Conservation (phyloP, 2,797 vertebrate species). For the Urocyon cinereoargenteus region DNA sequence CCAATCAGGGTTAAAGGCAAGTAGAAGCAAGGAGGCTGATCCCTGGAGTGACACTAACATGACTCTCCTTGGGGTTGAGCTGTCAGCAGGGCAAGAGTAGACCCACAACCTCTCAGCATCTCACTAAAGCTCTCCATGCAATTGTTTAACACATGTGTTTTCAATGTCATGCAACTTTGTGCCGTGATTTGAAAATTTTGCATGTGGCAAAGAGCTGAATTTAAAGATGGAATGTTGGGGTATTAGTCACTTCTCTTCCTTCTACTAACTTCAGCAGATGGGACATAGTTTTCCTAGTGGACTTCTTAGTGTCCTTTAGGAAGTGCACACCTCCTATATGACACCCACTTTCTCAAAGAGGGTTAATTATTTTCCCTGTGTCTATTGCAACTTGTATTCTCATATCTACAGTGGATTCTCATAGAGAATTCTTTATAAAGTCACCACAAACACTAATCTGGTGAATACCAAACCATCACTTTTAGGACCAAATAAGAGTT, state of each 20-base stretch:
- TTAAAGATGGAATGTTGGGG: not conserved
- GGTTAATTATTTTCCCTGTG: not conserved
- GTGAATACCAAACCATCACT: not conserved
- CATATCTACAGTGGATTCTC: not conserved
- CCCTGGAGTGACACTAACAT: not conserved
- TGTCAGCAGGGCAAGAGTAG: not conserved
- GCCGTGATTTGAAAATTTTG: conserved; percentile 28
- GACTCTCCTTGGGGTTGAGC: not conserved
- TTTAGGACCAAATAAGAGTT: not conserved
- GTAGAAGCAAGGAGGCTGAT: not conserved
- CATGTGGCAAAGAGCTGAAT: not conserved
- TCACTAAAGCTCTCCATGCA: not conserved
- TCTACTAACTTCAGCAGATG: not conserved
- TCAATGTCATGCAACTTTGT: conserved; percentile 36
- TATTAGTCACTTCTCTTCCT: not conserved
- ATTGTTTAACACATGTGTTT: conserved; percentile 35
- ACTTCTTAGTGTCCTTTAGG: not conserved
- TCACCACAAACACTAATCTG: not conserved
- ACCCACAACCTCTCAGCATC: not conserved
- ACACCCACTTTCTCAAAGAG: not conserved
- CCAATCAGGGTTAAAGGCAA: not conserved
- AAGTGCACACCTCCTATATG: not conserved
- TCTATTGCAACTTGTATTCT: not conserved
- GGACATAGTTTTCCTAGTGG: not conserved
- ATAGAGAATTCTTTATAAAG: not conserved